phyloP scores from a whole-genome alignment of 2,888 invertebrate species.

The Yponomeuta cagnagella region DNA sequence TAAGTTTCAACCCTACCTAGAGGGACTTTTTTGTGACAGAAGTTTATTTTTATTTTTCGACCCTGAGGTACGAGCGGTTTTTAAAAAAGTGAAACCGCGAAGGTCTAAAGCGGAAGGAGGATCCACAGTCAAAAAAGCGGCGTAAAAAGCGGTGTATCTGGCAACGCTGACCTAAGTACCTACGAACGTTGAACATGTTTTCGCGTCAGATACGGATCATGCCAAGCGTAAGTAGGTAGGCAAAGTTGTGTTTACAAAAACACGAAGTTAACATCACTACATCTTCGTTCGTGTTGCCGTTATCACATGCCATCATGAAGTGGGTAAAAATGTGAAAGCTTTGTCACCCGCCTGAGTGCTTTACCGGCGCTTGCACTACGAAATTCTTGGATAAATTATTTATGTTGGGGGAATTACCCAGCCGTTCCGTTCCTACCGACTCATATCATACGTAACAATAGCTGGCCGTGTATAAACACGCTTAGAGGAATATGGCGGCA shows the following conservation, averaged over 20 bases:
- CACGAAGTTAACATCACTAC: not conserved
- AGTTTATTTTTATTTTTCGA: too few species aligned
- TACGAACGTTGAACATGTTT: not conserved
- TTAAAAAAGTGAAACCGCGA: too few species aligned
- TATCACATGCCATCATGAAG: not conserved
- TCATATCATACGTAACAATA: not conserved
- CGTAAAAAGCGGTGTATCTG: too few species aligned
- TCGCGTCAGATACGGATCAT: not conserved
- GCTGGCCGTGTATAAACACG: too few species aligned
- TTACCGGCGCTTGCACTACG: not conserved
- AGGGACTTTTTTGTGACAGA: too few species aligned
- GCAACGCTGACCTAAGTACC: too few species aligned
- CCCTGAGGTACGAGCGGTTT: too few species aligned
- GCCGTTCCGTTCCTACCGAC: not conserved
- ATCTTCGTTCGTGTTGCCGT: too few species aligned
- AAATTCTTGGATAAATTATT: not conserved
- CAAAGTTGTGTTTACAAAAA: not conserved
- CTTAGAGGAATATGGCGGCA: too few species aligned
- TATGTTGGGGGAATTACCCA: not conserved
- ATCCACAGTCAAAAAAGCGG: too few species aligned
- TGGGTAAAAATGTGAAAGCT: not conserved
- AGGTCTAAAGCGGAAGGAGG: too few species aligned
- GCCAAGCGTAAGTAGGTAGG: not conserved
- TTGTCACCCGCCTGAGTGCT: not conserved
- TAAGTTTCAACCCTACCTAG: too few species aligned